Percentiles rank a stretch among this genome's conserved stretches.
These are phyloP conservation scores for Achlya flavicornis DNA, from an alignment of 2,888 invertebrate genomes.

Conservation along the genomic window DNA sequence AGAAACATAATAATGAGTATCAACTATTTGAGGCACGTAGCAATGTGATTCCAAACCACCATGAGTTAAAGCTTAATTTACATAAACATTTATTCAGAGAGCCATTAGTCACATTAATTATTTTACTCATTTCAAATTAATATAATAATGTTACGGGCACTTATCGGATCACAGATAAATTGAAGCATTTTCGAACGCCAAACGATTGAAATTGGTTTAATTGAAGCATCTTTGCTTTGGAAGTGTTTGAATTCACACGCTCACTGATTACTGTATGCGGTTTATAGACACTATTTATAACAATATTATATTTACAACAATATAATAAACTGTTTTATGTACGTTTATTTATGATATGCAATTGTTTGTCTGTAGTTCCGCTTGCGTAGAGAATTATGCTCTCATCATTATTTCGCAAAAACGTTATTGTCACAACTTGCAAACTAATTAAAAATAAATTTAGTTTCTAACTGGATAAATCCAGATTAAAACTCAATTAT, in stretches of 20 bases:
- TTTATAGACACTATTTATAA: not conserved
- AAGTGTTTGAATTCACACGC: not conserved
- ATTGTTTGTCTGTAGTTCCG: not conserved
- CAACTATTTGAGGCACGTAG: no score
- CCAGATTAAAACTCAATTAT: not conserved
- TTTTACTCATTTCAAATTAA: no score
- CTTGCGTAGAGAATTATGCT: not conserved
- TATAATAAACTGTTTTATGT: not conserved
- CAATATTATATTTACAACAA: not conserved
- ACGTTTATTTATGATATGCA: not conserved
- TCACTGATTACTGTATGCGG: not conserved
- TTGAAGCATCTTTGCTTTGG: conserved; percentile 9
- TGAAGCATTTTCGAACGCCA: not conserved
- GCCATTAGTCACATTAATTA: not conserved
- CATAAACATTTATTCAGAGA: not conserved
- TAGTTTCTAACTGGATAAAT: not conserved
- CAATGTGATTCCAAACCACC: no score
- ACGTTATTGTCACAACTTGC: not conserved
- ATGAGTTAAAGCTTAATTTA: no score
- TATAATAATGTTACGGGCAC: not conserved
- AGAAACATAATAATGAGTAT: no score
- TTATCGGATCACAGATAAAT: conserved; percentile 4
- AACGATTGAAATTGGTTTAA: conserved; percentile 12
- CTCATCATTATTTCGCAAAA: not conserved
- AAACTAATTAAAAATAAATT: not conserved